A percentile compares a stretch with the other conserved stretches of the same genome.
Evolutionary conservation across 2,888 invertebrate species (phyloP).

Genomic region (Dorcus parallelipipedus): DNA sequence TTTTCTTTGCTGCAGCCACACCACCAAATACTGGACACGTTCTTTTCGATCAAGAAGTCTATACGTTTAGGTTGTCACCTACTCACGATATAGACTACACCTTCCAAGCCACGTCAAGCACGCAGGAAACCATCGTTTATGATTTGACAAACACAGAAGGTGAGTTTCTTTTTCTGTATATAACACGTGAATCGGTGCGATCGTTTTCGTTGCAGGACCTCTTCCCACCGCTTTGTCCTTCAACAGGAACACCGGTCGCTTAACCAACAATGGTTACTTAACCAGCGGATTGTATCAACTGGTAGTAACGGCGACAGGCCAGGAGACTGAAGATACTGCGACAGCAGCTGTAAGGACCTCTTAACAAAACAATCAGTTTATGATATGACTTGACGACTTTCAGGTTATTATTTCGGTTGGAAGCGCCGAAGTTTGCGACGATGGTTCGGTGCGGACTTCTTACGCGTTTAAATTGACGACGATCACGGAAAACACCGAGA

Average conservation of each 20-base stretch:
- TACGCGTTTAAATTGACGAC: no score
- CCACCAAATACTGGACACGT: neutral
- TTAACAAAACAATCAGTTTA: neutral
- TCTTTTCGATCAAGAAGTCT: neutral
- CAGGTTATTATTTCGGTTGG: conserved; percentile 5
- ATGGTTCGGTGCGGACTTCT: neutral
- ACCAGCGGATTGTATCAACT: conserved; percentile 45
- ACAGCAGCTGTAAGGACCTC: conserved; percentile 40
- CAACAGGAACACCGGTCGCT: conserved; percentile 33
- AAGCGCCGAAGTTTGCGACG: conserved; percentile 2
- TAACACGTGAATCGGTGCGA: no score
- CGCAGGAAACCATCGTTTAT: conserved; percentile 10
- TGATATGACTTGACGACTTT: neutral
- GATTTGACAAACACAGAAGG: neutral
- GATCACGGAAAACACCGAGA: no score
- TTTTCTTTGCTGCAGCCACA: neutral
- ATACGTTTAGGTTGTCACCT: neutral
- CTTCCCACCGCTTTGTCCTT: conserved; percentile 9
- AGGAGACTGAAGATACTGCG: conserved; percentile 11
- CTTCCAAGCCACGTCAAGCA: conserved; percentile 3
- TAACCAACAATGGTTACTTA: conserved; percentile 45
- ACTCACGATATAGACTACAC: neutral
- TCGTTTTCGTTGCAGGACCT: neutral
- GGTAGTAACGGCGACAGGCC: conserved; percentile 35
- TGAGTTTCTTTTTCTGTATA: neutral